Percentiles rank a stretch among this genome's conserved stretches.
Evolutionary conservation across 2,797 vertebrate species (phyloP).

Genomic region (Trematomus bernacchii): DNA sequence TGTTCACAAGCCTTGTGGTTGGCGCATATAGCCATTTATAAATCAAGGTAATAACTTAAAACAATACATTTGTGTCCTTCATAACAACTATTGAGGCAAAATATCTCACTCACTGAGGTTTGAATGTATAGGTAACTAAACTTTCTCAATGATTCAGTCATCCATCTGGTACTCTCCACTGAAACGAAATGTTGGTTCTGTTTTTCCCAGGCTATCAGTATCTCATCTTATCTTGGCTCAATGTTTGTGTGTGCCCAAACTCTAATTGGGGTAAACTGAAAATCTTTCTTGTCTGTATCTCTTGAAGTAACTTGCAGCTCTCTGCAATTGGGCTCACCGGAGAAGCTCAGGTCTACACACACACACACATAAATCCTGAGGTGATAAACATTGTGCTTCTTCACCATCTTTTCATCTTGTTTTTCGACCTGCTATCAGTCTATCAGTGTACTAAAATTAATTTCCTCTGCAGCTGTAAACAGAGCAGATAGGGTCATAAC

Average conservation of each 20-base stretch:
- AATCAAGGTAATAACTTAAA: not conserved
- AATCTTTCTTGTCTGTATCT: conserved; percentile 1
- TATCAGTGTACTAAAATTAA: conserved; percentile 35
- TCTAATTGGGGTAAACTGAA: not conserved
- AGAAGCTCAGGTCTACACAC: conserved; percentile 21
- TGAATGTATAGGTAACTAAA: not conserved
- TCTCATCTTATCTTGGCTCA: conserved; percentile 30
- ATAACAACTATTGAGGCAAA: not conserved
- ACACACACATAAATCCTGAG: conserved; percentile 12
- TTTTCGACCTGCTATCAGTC: conserved; percentile 25
- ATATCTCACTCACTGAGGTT: not conserved
- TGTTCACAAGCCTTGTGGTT: too few relatives aligned
- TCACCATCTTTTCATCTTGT: conserved; percentile 33
- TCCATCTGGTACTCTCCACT: conserved; percentile 8
- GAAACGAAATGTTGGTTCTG: conserved; percentile 2
- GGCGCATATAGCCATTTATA: too few relatives aligned
- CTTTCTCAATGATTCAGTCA: conserved; percentile 7
- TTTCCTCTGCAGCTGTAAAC: conserved; percentile 53
- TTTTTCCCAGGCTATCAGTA: not conserved
- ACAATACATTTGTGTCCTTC: conserved; percentile 8
- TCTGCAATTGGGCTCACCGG: conserved; percentile 2
- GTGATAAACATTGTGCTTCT: conserved; percentile 30
- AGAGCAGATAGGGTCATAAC: conserved; percentile 29
- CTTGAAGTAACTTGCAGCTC: conserved; percentile 13
- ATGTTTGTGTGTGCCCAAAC: not conserved